Base-by-base conservation (phyloP, 1,140 invertebrate genomes). In the Drosophila baimaii region DNA sequence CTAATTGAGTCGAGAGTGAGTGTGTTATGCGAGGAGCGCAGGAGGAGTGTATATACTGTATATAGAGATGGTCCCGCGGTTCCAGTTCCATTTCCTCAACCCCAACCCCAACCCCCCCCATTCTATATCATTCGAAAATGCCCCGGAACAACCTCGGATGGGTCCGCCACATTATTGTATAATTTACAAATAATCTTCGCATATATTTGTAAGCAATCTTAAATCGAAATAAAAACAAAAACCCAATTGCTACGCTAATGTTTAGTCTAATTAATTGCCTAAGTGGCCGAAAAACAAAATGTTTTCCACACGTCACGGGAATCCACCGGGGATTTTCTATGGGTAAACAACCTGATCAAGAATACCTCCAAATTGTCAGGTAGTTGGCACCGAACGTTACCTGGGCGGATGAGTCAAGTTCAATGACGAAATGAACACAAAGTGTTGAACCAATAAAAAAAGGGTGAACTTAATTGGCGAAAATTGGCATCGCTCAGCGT, bases 131-230 rank as follows among this genome's bases (percentile, higher is more conserved):
- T 63, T 77, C 43, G 47, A 78, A 44, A 47, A 37, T 37, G 44
- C 49, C 31, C 33, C 49, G 70, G 51, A 61, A 70, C 51, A 79
- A 56, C 46, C 66, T 51, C 35, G 35, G 19, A 64, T 55, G 58
- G 68, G 65, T 72, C 62, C 69, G 64, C 76, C 62, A 62, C 54
- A 80, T 84, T 80, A 80, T 64, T 89, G 56, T 84, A 81, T 89
- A 88, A 81, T 84, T 89, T 89, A 84, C 82, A 86, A 86, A 85
- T 86, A 81, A 79, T 68, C 41, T 62, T 78, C 65, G 62, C 51
- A 35, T 54, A 54, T 83, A 84, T 84, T 77, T 84, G 77, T 84
- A 84, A 84, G 65, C 64, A 49, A 70, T 62, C 62, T 64, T 58
- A 44, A 74, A 81, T 33, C 79, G 62, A 77, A 88, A 88, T 82